Evolutionary conservation across 1,140 invertebrate species (phyloP), one percentile per base, ranked within the genome.

Genomic region (Campoletis sonorensis): DNA sequence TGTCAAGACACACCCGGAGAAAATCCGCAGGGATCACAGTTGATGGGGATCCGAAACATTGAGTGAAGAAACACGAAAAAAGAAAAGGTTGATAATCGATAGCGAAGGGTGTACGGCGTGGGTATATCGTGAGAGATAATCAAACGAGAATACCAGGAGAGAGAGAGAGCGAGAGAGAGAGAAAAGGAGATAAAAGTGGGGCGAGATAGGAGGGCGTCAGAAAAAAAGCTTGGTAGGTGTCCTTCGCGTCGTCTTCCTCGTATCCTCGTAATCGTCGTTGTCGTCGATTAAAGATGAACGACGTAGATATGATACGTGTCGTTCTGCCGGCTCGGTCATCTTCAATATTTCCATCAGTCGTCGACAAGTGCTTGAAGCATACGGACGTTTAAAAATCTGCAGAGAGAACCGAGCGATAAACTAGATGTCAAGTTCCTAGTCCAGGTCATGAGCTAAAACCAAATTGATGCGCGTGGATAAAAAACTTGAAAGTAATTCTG

Each of bases 211-310:
- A 64, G 61, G 61, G 23, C 18, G 54, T 18, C 3, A 10, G 54
- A 58, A 58, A 58, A 18, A 58, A 58, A 18, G 54, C 54, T 58
- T n/a, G 54, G 54, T 13, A 23, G 4, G 54, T 58, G 54, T 23
- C 61, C 23, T 23, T 23, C 13, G 23, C 21, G 23, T 73, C 30
- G 18, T 27, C 21, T 45, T 45, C 40, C 40, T 13, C 8, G 40
- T 45, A 45, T 13, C 40, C 40, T 45, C 40, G 40, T 73, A 26
- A 45, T 73, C 37, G 40, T 71, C 49, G 5, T 30, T 37, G 51
- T 58, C 51, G 27, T 76, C 45, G 26, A 58, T 76, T 49, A 76
- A 58, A 76, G 72, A 76, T 76, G 26, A 76, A 76, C 49, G 72
- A 58, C 26, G 27, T 26, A 54, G 75, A 77, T 51, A 77, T 64